Base-by-base conservation (phyloP, 2,113 vertebrate species). In the Prochilodus magdalenae region DNA sequence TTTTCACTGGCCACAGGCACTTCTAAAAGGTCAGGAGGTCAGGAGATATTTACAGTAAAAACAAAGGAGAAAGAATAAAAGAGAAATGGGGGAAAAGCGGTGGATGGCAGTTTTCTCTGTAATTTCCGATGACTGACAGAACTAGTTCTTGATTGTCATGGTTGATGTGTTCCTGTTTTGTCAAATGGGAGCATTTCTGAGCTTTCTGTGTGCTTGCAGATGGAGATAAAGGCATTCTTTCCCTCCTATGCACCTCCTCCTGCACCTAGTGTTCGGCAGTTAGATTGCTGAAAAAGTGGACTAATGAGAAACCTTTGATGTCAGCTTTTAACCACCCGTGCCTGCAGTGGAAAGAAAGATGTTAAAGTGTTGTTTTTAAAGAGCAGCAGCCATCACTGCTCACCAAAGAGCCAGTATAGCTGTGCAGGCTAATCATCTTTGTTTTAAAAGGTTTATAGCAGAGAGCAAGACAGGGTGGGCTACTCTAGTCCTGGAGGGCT, bases 61-160 rank as follows among this genome's bases (percentile, higher is more conserved):
- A 20, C 18, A 10, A 20, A 51, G 18, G 77, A 29, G 33, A 40
- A 77, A 80, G 22, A 73, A 49, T 27, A 6, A 49, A 47, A 77
- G 73, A 79, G 69, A 71, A 81, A 81, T 66, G 29, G 82, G 85
- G 85, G 80, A 83, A 82, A 67, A 77, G 70, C 84, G 24, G 80
- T 75, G 69, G 18, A 26, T 22, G 29, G 53, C 63, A 40, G 89
- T 85, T 88, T 82, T 87, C 86, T 84, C 86, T 80, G 82, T 80
- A 79, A 73, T 82, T 59, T 86, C 22, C 53, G 22, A 20, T 80
- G 47, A 77, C 83, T 88, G 86, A 85, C 89, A 86, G 49, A 85
- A 83, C 85, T 87, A 80, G 71, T 83, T 84, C 76, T 91, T 84
- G 82, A 87, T 86, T 73, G 81, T 91, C 47, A 60, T 77, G 55